phyloP scores from a whole-genome alignment of 2,113 vertebrate species.

The Dicentrarchus labrax region DNA sequence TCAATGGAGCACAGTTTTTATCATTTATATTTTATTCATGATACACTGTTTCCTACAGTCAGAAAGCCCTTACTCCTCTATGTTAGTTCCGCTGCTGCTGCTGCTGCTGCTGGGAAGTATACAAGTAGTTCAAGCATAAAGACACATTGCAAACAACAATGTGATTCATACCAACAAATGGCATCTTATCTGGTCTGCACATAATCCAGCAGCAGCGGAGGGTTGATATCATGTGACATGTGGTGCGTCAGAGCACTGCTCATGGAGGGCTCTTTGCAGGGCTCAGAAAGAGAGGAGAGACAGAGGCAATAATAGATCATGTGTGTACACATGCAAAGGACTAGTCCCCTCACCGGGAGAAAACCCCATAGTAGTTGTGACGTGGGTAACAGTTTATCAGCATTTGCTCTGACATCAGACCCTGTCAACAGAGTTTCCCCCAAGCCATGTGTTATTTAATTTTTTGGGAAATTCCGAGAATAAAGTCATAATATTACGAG shows the following conservation, averaged over 20 bases:
- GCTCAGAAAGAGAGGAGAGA: neutral
- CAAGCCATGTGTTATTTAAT: conserved; percentile 23
- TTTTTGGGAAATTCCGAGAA: too few species aligned
- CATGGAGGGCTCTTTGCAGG: conserved; percentile 41
- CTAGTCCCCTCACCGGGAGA: conserved; percentile 6
- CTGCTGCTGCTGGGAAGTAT: conserved; percentile 1
- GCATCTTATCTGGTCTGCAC: neutral
- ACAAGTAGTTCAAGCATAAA: conserved; percentile 14
- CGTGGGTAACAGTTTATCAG: conserved; percentile 35
- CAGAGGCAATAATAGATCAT: conserved; percentile 33
- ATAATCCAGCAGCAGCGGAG: conserved; percentile 29
- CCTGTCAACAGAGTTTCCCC: conserved; percentile 24
- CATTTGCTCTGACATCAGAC: conserved; percentile 56
- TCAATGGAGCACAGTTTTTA: neutral
- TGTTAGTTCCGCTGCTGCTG: neutral
- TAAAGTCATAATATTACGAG: too few species aligned
- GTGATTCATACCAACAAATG: conserved; percentile 45
- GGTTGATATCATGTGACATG: conserved; percentile 57
- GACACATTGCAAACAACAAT: conserved; percentile 39
- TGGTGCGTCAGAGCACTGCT: conserved; percentile 62
- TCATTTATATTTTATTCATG: neutral
- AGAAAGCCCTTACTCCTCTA: neutral
- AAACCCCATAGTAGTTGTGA: conserved; percentile 40
- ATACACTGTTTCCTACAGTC: neutral
- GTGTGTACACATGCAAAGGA: conserved; percentile 42